A percentile compares a stretch with the other conserved stretches of the same genome.
Evolutionary conservation across 2,113 vertebrate species (phyloP).

Genomic region (Brienomyrus brachyistius): DNA sequence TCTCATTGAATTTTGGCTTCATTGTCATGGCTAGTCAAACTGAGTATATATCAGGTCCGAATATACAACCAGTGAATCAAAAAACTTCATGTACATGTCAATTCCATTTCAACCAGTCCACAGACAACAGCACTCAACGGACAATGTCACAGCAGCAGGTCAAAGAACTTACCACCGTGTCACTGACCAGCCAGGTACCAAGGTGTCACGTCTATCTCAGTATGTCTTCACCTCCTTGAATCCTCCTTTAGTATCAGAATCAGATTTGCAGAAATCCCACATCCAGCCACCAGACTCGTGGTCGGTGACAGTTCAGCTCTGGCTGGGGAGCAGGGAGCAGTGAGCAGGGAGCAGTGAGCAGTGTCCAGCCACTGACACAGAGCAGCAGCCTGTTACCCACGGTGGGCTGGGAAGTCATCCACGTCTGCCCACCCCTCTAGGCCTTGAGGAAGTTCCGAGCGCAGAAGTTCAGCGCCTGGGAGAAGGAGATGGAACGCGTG

Average conservation of each 20-base stretch:
- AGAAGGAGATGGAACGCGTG: background rate
- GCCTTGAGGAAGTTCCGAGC: background rate
- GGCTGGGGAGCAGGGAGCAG: background rate
- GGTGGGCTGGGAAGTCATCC: background rate
- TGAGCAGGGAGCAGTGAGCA: background rate
- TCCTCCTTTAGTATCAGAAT: background rate
- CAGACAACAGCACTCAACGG: background rate
- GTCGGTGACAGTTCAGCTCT: background rate
- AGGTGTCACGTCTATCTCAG: background rate
- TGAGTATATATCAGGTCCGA: background rate
- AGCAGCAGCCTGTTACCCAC: background rate
- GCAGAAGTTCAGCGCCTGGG: background rate
- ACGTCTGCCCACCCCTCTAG: background rate
- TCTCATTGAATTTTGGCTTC: background rate
- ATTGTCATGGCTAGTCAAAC: background rate
- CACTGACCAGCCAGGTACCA: background rate
- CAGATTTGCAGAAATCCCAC: background rate
- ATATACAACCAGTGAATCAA: background rate
- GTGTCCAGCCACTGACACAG: background rate
- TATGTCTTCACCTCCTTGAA: background rate
- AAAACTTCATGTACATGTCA: background rate
- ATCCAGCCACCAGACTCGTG: background rate
- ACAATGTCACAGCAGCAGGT: background rate
- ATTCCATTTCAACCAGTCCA: background rate
- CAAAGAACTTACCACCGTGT: slow-evolving; percentile 1